A percentile compares a stretch with the other conserved stretches of the same genome.
These are phyloP conservation scores for Myotis lucifugus DNA, from an alignment of 2,113 vertebrate genomes.

Conservation along the genomic window DNA sequence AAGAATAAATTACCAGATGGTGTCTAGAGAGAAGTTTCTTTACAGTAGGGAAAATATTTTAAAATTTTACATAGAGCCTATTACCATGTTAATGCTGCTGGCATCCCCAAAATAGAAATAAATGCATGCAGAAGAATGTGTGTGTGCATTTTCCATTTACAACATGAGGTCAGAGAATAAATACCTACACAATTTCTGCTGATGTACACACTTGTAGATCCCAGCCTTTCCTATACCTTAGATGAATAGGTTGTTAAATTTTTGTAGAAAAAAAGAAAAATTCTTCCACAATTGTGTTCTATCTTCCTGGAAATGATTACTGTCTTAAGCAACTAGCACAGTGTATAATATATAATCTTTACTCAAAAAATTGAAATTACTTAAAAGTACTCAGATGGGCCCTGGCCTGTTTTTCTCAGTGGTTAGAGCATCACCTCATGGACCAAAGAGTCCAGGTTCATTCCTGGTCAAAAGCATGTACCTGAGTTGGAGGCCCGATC, in stretches of 20 bases:
- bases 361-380: background rate
- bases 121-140: background rate
- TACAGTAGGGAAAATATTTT: background rate
- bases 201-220: background rate
- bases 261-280: background rate
- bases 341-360: background rate
- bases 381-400: background rate
- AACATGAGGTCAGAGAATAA: background rate
- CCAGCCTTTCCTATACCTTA: background rate
- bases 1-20: conserved; percentile 46
- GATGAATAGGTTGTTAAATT: background rate
- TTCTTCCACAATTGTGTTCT: background rate
- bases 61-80: background rate
- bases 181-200: background rate
- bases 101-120: background rate
- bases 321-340: background rate
- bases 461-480: no score
- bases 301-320: background rate
- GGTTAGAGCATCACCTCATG: no score
- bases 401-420: no score
- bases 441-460: no score
- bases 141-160: background rate
- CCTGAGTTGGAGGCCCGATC: no score
- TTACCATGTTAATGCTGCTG: background rate
- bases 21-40: conserved; percentile 16